Evolutionary conservation across 1,140 invertebrate genomes (phyloP).

Genomic region (Drosophila subpulchrella): DNA sequence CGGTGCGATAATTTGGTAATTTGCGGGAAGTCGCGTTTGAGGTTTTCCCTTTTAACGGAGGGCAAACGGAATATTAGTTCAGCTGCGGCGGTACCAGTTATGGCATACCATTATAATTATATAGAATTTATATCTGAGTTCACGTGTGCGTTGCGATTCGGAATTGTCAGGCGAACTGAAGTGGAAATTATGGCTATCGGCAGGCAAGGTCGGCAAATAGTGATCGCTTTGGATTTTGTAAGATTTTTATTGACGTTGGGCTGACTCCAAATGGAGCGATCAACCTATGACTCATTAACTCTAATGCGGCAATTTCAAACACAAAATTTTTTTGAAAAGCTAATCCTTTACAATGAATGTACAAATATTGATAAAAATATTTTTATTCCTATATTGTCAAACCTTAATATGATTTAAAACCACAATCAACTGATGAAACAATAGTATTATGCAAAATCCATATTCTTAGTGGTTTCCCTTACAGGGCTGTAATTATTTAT

Average conservation of each 20-base stretch:
- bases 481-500: conserved; percentile 7
- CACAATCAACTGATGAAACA: not conserved
- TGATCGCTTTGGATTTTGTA: not conserved
- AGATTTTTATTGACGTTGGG: not conserved
- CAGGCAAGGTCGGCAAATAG: conserved; percentile 10
- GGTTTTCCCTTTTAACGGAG: conserved; percentile 14
- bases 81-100: conserved; percentile 13
- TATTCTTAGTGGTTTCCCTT: conserved; percentile 11
- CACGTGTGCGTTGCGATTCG: conserved; percentile 2
- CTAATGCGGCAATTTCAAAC: not conserved
- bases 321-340: not conserved
- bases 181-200: conserved; percentile 30
- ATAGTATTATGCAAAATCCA: not conserved
- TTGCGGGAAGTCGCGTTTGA: conserved; percentile 20
- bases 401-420: not conserved
- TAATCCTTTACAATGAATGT: too few relatives aligned
- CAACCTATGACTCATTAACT: not conserved
- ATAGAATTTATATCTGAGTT: conserved; percentile 23
- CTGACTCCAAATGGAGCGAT: not conserved
- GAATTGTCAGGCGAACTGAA: conserved; percentile 16
- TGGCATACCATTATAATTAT: conserved; percentile 23
- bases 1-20: conserved; percentile 48
- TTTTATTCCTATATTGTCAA: too few relatives aligned
- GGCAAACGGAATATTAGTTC: conserved; percentile 34
- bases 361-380: too few relatives aligned